These are phyloP conservation scores for Heliconius ethilla DNA, from an alignment of 2,888 invertebrate genomes.

Conservation along the genomic window DNA sequence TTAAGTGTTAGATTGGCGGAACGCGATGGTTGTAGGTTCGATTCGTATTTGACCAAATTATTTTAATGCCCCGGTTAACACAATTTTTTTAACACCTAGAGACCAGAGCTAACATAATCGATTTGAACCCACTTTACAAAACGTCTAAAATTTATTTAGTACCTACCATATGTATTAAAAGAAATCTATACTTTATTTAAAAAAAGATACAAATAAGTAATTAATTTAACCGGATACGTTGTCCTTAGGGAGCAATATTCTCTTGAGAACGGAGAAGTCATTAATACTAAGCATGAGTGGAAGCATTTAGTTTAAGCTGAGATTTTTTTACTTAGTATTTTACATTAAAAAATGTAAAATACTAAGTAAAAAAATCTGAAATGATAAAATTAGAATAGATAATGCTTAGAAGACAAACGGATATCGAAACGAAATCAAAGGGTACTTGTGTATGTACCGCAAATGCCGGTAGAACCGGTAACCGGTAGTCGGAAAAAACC, in stretches of 20 bases:
- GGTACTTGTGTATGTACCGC: too few species aligned
- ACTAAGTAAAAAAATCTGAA: too few species aligned
- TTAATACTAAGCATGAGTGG: background rate
- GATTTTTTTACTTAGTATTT: too few species aligned
- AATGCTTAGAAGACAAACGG: too few species aligned
- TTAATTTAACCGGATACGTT: constrained; percentile 3
- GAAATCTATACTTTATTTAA: background rate
- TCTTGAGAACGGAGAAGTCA: constrained; percentile 6
- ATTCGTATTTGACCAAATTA: background rate
- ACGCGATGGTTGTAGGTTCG: background rate
- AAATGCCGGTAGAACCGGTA: too few species aligned
- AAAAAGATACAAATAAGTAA: background rate
- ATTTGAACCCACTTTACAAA: background rate
- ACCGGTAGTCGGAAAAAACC: too few species aligned
- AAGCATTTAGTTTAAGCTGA: background rate
- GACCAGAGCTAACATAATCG: background rate
- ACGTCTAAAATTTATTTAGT: too few species aligned
- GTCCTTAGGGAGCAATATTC: constrained; percentile 7
- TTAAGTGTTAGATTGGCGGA: background rate
- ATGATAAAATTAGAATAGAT: too few species aligned
- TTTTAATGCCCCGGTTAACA: background rate
- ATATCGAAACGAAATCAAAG: too few species aligned
- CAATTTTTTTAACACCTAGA: background rate
- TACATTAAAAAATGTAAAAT: background rate
- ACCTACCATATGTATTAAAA: background rate